A percentile compares a stretch with the other conserved stretches of the same genome.
Evolutionary conservation across 1,140 invertebrate genomes (phyloP).

Genomic region (Yoshiicerus persimilis): DNA sequence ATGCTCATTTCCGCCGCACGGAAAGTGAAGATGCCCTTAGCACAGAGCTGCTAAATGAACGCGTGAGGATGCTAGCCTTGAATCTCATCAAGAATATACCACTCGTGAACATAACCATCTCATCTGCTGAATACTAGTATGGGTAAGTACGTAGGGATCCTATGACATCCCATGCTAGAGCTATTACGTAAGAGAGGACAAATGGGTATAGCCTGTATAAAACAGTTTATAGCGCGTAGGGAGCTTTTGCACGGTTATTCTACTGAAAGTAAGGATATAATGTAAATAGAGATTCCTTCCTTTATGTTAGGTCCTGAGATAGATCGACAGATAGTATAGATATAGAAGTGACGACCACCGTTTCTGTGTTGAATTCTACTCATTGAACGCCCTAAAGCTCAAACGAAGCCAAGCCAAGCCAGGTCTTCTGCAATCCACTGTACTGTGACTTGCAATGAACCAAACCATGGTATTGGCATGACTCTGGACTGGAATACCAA

Average conservation of each 20-base stretch:
- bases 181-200: background rate
- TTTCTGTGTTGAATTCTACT: slow-evolving; percentile 34
- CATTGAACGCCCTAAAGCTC: slow-evolving; percentile 36
- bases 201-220: too few relatives aligned
- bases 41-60: slow-evolving; percentile 42
- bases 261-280: background rate
- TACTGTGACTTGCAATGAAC: slow-evolving; percentile 22
- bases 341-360: background rate
- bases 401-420: background rate
- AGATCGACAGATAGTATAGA: slow-evolving; percentile 7
- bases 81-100: slow-evolving; percentile 44
- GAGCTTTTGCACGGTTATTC: background rate
- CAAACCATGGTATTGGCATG: slow-evolving; percentile 16
- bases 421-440: slow-evolving; percentile 22
- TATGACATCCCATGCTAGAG: background rate
- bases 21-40: slow-evolving; percentile 42
- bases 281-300: background rate
- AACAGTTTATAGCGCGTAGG: too few relatives aligned
- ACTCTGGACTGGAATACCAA: slow-evolving; percentile 27
- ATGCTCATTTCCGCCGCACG: slow-evolving; percentile 44
- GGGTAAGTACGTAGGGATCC: too few relatives aligned
- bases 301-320: background rate
- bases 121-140: slow-evolving; percentile 9
- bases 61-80: slow-evolving; percentile 40
- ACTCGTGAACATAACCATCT: slow-evolving; percentile 43